Evolutionary conservation across 2,797 vertebrate species (phyloP).

Genomic region (Danionella dracula): DNA sequence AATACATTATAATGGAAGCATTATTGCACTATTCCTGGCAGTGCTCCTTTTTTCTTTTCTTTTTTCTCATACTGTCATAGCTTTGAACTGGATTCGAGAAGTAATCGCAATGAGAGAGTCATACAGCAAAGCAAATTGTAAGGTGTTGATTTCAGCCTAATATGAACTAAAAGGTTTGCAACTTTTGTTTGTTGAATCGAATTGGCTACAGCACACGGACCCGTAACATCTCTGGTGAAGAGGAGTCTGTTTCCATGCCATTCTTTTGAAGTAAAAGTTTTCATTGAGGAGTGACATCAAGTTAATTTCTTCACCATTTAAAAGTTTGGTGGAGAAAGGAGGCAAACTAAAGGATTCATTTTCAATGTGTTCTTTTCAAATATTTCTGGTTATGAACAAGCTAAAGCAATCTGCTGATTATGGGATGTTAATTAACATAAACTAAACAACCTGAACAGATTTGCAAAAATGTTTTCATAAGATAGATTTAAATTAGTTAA

Average conservation of each 20-base stretch:
- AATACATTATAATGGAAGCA: conserved; percentile 35
- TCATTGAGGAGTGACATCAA: background rate
- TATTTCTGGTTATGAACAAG: too few species aligned
- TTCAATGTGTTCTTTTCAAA: too few species aligned
- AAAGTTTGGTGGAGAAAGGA: too few species aligned
- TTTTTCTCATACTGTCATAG: conserved; percentile 25
- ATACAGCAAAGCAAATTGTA: background rate
- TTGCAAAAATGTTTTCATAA: too few species aligned
- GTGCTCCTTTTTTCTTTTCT: conserved; percentile 6
- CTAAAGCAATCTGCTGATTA: too few species aligned
- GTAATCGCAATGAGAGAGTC: conserved; percentile 28
- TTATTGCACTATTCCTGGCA: conserved; percentile 25
- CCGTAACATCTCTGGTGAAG: conserved; percentile 2
- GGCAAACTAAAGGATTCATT: too few species aligned
- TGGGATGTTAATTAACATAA: too few species aligned
- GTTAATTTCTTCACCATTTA: background rate
- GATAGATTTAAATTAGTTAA: too few species aligned
- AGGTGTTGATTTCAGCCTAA: background rate
- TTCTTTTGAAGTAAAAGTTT: conserved; percentile 12
- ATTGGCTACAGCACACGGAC: conserved; percentile 1
- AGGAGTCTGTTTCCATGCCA: background rate
- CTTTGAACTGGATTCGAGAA: conserved; percentile 8
- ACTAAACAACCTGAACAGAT: too few species aligned
- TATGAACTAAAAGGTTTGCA: conserved; percentile 11
- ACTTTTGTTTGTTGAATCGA: conserved; percentile 29